Evolutionary conservation across 1,140 invertebrate species (phyloP), one percentile per base, ranked within the genome.

Genomic region (Drosophila oshimai): DNA sequence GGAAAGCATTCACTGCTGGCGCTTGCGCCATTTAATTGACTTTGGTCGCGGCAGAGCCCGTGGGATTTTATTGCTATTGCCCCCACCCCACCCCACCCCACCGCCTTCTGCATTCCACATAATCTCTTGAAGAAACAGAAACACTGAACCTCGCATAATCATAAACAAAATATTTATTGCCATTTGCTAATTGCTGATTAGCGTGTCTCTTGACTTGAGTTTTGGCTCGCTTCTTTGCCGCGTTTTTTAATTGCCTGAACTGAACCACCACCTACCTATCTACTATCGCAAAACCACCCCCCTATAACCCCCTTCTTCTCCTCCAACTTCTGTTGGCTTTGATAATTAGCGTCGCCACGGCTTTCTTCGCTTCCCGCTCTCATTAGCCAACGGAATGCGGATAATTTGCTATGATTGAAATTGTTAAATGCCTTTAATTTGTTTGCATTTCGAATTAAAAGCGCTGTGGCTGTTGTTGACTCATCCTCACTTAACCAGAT

Each of bases 391-490:
- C 29, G 81, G 81, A 86, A 86, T 86, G 81, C 69, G 76, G 76
- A 74, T 87, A 76, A 86, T 86, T 87, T 70, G 76, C 68, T 58
- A 87, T 76, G 81, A 86, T 86, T 87, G 57, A 87, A 69, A 86
- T 87, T 76, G 62, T 80, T 65, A 69, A 86, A 86, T 73, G 68
- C 72, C 68, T 76, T 80, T 72, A 67, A 87, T 87, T 73, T 80
- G 80, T 86, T 86, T 87, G 75, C 72, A 86, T 86, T 86, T 80
- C 6, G 46, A 87, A 87, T 87, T 55, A 75, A 50, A 26, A 72
- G 37, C 31, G 49, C 46, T 44, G 22, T 47, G 15, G 34, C 5
- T 33, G 15, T 29, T 24, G 51, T 62, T 65, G 70, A 65, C 58
- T 80, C 55, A 69, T 61, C 24, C 61, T 7, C 12, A 4, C 12